Percentiles rank a stretch among this genome's conserved stretches.
Conservation (phyloP, 2,888 invertebrate genomes). For the Nymphalis urticae region DNA sequence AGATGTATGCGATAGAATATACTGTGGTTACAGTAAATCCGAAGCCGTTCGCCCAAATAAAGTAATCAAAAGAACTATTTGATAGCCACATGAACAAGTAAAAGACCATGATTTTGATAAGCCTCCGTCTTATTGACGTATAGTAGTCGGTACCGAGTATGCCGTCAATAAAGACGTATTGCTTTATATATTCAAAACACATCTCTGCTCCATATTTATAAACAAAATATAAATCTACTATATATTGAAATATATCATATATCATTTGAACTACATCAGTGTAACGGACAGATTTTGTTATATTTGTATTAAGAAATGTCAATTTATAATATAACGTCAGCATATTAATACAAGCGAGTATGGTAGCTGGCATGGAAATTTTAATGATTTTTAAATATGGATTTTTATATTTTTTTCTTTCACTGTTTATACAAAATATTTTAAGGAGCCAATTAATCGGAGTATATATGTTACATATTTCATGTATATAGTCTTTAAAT, state of each 20-base stretch:
- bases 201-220: constrained; percentile 58
- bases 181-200: constrained; percentile 55
- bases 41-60: constrained; percentile 53
- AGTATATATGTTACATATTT: constrained; percentile 45
- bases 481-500: constrained; percentile 31
- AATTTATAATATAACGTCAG: constrained; percentile 56
- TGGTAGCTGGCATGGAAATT: constrained; percentile 37
- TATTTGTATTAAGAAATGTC: constrained; percentile 41
- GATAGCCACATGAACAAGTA: constrained; percentile 51
- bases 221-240: constrained; percentile 59
- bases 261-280: constrained; percentile 59
- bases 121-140: constrained; percentile 44
- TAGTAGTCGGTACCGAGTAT: constrained; percentile 49
- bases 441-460: constrained; percentile 51
- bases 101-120: constrained; percentile 47
- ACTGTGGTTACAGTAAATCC: constrained; percentile 48
- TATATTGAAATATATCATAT: constrained; percentile 58
- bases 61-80: constrained; percentile 52
- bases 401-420: constrained; percentile 33
- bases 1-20: constrained; percentile 54
- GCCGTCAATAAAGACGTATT: constrained; percentile 57
- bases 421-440: constrained; percentile 54
- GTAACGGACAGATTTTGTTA: constrained; percentile 54
- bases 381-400: constrained; percentile 35
- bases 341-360: constrained; percentile 47